Percentiles rank a stretch among this genome's conserved stretches.
Evolutionary conservation across 2,113 vertebrate genomes (phyloP).

Genomic region (Ginglymostoma cirratum): DNA sequence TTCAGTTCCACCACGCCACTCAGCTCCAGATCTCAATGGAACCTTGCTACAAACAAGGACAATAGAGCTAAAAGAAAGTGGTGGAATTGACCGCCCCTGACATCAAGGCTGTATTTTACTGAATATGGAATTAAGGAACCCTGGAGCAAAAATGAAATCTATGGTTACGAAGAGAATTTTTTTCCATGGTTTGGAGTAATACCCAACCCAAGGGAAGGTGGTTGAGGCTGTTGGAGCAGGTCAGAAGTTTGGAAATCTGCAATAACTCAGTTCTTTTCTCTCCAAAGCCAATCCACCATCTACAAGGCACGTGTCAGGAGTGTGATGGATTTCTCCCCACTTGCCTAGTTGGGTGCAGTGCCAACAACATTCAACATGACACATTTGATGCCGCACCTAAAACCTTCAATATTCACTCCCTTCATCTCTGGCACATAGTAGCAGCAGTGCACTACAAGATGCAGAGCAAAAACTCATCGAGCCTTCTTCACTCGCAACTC

Average conservation of each 20-base stretch:
- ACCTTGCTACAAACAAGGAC: background rate
- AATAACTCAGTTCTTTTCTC: background rate
- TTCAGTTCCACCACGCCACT: background rate
- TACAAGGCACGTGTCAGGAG: background rate
- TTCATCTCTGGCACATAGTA: background rate
- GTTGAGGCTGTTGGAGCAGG: background rate
- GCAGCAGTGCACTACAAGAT: no score
- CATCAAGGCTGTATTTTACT: no score
- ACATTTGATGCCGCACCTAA: no score
- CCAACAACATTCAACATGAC: background rate
- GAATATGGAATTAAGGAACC: background rate
- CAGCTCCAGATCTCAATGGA: background rate
- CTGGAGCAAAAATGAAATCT: background rate
- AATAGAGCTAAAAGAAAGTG: background rate
- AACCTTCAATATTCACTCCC: background rate
- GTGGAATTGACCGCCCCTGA: background rate
- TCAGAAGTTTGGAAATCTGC: no score
- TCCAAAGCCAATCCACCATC: background rate
- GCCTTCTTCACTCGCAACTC: no score
- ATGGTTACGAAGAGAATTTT: background rate
- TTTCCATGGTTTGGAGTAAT: background rate
- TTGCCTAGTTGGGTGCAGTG: background rate
- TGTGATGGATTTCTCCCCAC: background rate
- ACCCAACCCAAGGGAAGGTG: background rate
- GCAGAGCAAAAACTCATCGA: no score